Evolutionary conservation across 2,888 invertebrate genomes (phyloP).

Genomic region (Azorinus chamasolen): DNA sequence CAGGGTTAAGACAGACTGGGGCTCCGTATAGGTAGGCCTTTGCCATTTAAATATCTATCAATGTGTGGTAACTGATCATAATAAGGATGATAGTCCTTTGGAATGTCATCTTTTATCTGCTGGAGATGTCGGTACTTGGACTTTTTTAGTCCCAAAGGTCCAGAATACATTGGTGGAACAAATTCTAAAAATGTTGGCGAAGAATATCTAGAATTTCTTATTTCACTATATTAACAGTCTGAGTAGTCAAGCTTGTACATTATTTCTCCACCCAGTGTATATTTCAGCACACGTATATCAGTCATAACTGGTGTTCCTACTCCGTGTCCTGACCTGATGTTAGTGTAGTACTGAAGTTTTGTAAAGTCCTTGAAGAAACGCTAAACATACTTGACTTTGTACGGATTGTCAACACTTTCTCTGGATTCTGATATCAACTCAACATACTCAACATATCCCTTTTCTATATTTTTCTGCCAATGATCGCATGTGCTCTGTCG

Average conservation of each 20-base stretch:
- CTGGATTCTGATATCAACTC: no score
- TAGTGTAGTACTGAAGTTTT: not conserved
- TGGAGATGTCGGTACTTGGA: not conserved
- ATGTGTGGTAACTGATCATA: no score
- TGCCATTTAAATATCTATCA: no score
- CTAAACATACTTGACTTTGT: not conserved
- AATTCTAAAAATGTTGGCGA: not conserved
- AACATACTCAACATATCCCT: no score
- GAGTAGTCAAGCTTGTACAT: not conserved
- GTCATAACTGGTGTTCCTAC: no score
- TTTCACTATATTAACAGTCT: not conserved
- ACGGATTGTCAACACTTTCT: not conserved
- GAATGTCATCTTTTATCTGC: slow-evolving; percentile 1
- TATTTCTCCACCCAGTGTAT: no score
- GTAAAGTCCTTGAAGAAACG: slow-evolving; percentile 4
- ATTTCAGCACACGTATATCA: not conserved
- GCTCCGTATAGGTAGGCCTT: no score
- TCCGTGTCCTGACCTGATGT: not conserved
- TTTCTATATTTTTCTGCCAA: no score
- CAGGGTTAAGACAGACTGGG: no score
- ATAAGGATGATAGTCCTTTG: no score
- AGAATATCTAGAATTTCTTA: not conserved
- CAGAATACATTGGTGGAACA: not conserved
- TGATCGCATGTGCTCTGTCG: no score
- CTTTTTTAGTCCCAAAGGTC: not conserved